These are phyloP conservation scores for Phodopus roborovskii DNA, from an alignment of 2,113 vertebrate species.

Conservation along the genomic window DNA sequence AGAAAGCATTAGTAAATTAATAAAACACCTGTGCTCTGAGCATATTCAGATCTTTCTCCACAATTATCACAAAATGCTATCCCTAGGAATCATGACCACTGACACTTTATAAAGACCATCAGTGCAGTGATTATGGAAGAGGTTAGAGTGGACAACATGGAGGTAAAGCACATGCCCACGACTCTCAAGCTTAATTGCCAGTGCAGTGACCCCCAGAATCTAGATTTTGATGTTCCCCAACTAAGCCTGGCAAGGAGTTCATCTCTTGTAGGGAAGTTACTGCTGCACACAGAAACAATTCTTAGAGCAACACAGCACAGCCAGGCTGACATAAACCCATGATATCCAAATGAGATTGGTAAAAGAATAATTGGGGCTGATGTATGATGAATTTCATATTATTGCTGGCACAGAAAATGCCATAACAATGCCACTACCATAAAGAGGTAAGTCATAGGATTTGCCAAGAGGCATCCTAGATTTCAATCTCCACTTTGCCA, in stretches of 20 bases:
- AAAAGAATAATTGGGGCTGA: not conserved
- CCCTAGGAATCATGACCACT: not conserved
- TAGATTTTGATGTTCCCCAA: not conserved
- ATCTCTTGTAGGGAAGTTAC: not conserved
- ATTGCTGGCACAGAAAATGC: not conserved
- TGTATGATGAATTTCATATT: not conserved
- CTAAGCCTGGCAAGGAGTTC: not conserved
- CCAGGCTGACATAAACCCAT: not conserved
- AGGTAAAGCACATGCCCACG: not conserved
- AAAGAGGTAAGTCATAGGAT: not conserved
- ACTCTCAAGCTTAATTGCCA: not conserved
- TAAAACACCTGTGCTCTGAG: not conserved
- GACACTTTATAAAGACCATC: not conserved
- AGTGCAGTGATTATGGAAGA: not conserved
- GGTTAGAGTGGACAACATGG: not conserved
- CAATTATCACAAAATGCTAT: not conserved
- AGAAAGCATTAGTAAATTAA: not conserved
- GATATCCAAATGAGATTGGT: not conserved
- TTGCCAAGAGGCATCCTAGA: not conserved
- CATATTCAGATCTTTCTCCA: not conserved
- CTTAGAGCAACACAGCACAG: not conserved
- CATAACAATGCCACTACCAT: fast-evolving
- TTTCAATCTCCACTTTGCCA: not conserved
- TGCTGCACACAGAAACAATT: not conserved
- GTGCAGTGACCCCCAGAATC: not conserved